Evolutionary conservation across 2,797 vertebrate genomes (phyloP).

Genomic region (Galaxias olidus): DNA sequence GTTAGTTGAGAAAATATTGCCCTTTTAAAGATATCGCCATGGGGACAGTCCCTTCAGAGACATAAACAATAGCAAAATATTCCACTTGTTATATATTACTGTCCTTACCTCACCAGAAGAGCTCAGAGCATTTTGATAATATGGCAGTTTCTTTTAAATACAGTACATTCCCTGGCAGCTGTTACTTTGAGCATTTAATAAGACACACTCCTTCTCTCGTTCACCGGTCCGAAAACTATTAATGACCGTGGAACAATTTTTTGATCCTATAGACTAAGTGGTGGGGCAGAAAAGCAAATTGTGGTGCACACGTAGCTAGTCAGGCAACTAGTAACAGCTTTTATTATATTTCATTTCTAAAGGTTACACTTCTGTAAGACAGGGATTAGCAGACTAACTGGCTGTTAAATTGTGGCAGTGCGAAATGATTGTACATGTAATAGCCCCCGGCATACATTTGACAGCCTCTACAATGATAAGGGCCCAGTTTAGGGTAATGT

Average conservation of each 20-base stretch:
- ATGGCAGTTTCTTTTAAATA: not conserved
- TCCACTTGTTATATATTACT: conserved; percentile 9
- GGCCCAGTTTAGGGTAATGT: not conserved
- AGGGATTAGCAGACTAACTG: conserved; percentile 1
- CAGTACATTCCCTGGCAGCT: conserved; percentile 19
- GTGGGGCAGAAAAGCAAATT: too few relatives aligned
- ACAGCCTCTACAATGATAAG: not conserved
- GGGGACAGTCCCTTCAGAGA: not conserved
- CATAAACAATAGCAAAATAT: conserved; percentile 3
- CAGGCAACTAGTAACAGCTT: conserved; percentile 13
- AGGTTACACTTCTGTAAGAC: not conserved
- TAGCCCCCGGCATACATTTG: conserved; percentile 3
- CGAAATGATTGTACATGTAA: conserved; percentile 2
- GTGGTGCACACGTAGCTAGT: not conserved
- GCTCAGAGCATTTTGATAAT: not conserved
- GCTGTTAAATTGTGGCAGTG: conserved; percentile 7
- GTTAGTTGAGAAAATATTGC: conserved; percentile 15
- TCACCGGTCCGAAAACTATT: conserved; percentile 14
- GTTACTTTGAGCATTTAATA: conserved; percentile 3
- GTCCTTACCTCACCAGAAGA: not conserved
- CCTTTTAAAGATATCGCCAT: not conserved
- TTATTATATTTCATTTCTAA: conserved; percentile 9
- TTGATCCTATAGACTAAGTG: conserved; percentile 15
- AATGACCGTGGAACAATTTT: conserved; percentile 4
- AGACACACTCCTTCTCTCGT: conserved; percentile 7